Conservation (phyloP, 1,140 invertebrate genomes). For the Coptotermes formosanus region DNA sequence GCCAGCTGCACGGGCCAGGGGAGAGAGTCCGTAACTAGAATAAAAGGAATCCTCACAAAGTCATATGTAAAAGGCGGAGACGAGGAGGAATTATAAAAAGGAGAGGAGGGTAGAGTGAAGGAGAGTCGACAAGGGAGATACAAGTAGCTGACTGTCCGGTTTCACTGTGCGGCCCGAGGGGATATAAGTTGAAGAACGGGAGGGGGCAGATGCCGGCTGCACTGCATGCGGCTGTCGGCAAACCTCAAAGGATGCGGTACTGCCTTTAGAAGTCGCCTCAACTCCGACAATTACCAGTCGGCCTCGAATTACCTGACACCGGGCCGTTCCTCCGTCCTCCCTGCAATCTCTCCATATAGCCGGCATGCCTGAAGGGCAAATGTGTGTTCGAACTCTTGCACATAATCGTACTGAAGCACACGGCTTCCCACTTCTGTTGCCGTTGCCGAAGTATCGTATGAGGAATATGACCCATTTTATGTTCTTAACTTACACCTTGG, state of each 20-base stretch:
- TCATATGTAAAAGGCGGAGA: background rate
- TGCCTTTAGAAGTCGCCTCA: background rate
- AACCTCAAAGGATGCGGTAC: conserved; percentile 31
- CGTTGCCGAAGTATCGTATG: no score
- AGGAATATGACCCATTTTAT: no score
- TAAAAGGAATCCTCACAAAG: conserved; percentile 2
- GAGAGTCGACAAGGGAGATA: background rate
- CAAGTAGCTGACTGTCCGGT: background rate
- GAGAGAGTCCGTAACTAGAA: background rate
- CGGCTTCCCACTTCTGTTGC: background rate
- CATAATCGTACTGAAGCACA: background rate
- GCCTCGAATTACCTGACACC: conserved; percentile 33
- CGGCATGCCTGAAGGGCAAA: background rate
- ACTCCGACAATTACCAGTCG: conserved; percentile 32
- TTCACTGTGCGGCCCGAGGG: conserved; percentile 1
- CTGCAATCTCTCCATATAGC: background rate
- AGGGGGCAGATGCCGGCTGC: conserved; percentile 13
- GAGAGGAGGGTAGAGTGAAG: background rate
- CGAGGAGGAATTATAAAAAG: background rate
- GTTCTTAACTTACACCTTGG: no score
- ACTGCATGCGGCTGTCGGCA: conserved; percentile 26
- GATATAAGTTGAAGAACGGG: background rate
- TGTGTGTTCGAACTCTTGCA: background rate
- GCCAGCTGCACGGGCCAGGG: background rate
- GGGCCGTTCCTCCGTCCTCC: background rate